These are phyloP conservation scores for Halcyon senegalensis DNA, from an alignment of 2,113 vertebrate species.

Conservation along the genomic window DNA sequence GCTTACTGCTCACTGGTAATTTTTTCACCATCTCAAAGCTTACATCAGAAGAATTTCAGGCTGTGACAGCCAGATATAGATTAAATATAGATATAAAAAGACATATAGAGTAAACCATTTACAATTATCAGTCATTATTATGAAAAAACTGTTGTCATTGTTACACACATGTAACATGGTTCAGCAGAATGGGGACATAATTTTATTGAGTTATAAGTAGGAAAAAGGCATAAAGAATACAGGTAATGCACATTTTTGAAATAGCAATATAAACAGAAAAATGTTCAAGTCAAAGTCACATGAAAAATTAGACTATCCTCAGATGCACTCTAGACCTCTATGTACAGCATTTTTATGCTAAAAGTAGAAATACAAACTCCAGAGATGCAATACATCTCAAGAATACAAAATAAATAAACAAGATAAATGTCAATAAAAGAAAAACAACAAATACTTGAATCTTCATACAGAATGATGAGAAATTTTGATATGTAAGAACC, in stretches of 20 bases:
- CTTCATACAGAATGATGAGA: neutral
- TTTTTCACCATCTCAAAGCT: neutral
- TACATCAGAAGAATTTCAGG: neutral
- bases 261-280: slow-evolving; percentile 40
- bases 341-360: neutral
- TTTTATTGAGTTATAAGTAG: slow-evolving; percentile 55
- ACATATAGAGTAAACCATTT: neutral
- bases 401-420: slow-evolving; percentile 52
- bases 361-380: slow-evolving; percentile 33
- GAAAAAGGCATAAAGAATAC: slow-evolving; percentile 56
- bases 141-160: neutral
- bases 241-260: slow-evolving; percentile 49
- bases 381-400: slow-evolving; percentile 21
- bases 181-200: neutral
- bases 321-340: slow-evolving; percentile 6
- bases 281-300: slow-evolving; percentile 51
- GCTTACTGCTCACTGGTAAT: neutral
- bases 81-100: neutral
- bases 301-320: slow-evolving; percentile 17
- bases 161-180: neutral
- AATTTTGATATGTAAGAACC: neutral
- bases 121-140: neutral
- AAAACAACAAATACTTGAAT: neutral
- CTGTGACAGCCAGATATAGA: neutral
- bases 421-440: neutral